Evolutionary conservation across 1,140 invertebrate genomes (phyloP), one percentile per base, ranked within the genome.

Genomic region (Trachelipus rathkii): DNA sequence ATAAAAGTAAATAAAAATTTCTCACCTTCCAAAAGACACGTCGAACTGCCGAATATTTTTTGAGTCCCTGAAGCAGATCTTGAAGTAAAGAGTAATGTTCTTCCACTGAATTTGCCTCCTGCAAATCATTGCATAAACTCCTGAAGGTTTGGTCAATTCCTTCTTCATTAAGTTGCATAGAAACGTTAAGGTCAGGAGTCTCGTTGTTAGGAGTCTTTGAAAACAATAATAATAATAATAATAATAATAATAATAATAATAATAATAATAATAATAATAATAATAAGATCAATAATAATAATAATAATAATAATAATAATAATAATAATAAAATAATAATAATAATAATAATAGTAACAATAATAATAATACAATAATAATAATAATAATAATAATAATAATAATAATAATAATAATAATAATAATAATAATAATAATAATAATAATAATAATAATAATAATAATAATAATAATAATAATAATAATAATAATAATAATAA

Each of bases 21-120:
- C 77, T 71, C 21, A 78, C 77, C 77, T 66, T 67, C 77, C 77
- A 78, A 15, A 78, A 53, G 43, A 78, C 60, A 13, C 77, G 72
- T 23, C 72, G 72, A n/a, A 78, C 71, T 45, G 71, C 69, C 21
- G 13, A 45, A 23, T 76, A 76, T 53, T 78, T 78, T n/a, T 6
- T 60, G 23, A 44, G 33, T 7, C 74, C 77, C 43, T 73, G 71
- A 44, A 73, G 77, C 0, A 78, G 67, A 19, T 78, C 74, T 9
- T 76, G 77, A 11, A 78, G 70, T 0, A 72, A 19, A 11, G 77
- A 76, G 13, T 73, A 78, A 60, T 73, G 53, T 15, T 70, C 71
- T n/a, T 78, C 77, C 23, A 78, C 19, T 7, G 71, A 60, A 44
- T 44, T n/a, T 0, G 74, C 60, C 33, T 44, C 43, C 44, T 73